phyloP scores from a whole-genome alignment of 2,888 invertebrate species.

The Campaea margaritaria region DNA sequence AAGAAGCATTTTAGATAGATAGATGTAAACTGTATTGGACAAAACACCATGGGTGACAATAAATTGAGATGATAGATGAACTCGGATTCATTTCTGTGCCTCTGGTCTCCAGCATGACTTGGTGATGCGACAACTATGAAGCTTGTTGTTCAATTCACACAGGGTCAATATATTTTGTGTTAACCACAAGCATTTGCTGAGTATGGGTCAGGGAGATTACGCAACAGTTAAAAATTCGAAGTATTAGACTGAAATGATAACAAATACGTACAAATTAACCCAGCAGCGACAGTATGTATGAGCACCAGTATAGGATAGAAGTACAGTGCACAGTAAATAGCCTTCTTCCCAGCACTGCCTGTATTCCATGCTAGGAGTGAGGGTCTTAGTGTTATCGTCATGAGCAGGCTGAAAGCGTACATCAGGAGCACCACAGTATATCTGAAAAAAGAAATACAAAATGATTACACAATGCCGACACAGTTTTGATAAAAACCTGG shows the following conservation, averaged over 20 bases:
- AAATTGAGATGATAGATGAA: no score
- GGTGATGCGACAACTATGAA: no score
- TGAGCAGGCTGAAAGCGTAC: conserved; percentile 92
- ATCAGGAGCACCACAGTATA: conserved; percentile 97
- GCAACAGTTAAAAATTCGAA: no score
- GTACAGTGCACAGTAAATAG: conserved; percentile 97
- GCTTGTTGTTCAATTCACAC: no score
- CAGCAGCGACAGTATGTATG: conserved; percentile 95
- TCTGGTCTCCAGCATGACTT: no score
- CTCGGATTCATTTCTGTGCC: no score
- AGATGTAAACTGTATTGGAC: no score
- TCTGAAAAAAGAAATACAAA: conserved; percentile 78
- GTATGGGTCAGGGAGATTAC: no score
- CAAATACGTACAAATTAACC: conserved; percentile 92
- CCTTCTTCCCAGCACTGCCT: conserved; percentile 89
- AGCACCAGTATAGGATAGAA: conserved; percentile 95
- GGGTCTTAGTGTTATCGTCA: conserved; percentile 92
- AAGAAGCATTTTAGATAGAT: neutral
- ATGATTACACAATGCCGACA: neutral
- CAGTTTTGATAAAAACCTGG: no score
- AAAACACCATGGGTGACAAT: no score
- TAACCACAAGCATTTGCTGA: no score
- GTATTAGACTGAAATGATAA: neutral
- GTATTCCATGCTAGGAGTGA: conserved; percentile 88
- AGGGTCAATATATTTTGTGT: no score